Conservation (phyloP, 2,797 vertebrate genomes). For the Bradypodion ventrale region DNA sequence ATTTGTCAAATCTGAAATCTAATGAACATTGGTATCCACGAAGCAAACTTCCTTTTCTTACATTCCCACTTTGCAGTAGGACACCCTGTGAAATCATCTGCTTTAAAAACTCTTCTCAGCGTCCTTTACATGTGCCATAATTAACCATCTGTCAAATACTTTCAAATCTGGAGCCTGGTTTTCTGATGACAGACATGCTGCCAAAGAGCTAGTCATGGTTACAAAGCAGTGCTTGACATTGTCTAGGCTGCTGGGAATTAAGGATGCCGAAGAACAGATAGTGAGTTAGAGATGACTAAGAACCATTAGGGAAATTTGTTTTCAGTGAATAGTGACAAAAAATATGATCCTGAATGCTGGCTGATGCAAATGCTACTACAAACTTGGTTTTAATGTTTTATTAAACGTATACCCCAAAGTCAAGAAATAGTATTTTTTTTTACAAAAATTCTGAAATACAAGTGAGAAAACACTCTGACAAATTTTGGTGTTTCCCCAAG, state of each 20-base stretch:
- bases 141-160: conserved; percentile 43
- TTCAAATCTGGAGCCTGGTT: conserved; percentile 26
- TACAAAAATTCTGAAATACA: no score
- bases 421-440: not conserved
- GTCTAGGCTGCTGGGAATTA: not conserved
- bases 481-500: not conserved
- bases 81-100: conserved; percentile 39
- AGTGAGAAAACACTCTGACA: not conserved
- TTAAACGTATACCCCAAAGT: not conserved
- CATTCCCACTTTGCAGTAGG: conserved; percentile 43
- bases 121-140: conserved; percentile 40
- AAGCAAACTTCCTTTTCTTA: conserved; percentile 60
- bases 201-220: not conserved
- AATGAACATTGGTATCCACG: conserved; percentile 30
- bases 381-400: not conserved
- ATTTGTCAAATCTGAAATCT: conserved; percentile 53
- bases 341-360: not conserved
- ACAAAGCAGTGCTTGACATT: not conserved
- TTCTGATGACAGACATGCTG: not conserved
- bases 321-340: not conserved
- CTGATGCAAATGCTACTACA: not conserved
- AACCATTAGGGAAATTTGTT: not conserved
- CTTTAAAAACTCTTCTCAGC: conserved; percentile 45
- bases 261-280: conserved; percentile 2
- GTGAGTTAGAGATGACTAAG: not conserved